phyloP scores from a whole-genome alignment of 1,140 invertebrate genomes.

The Anoplophora glabripennis region DNA sequence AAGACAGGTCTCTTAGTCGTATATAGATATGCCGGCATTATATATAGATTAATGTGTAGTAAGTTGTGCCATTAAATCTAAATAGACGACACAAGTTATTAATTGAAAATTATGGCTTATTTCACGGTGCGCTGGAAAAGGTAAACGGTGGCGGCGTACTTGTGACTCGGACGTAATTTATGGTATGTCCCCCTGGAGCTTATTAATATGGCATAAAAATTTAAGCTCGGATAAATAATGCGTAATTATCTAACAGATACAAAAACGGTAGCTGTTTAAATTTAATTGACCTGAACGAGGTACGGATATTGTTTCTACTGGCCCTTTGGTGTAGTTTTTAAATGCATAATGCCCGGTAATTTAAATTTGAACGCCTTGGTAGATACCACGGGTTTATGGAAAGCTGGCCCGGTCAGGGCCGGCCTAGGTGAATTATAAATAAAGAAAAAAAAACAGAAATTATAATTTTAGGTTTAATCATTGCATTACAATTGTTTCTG shows the following conservation, averaged over 20 bases:
- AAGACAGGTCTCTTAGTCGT: not conserved
- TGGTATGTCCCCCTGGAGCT: slow-evolving; percentile 3
- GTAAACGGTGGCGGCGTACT: slow-evolving; percentile 1
- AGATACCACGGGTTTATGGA: no score
- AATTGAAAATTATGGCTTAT: slow-evolving; percentile 17
- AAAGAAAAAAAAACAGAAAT: no score
- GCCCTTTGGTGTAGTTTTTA: no score
- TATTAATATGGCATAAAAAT: slow-evolving; percentile 12
- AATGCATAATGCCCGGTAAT: no score
- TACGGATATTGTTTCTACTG: no score
- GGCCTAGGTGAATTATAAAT: no score
- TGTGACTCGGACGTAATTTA: slow-evolving; percentile 3
- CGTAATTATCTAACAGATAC: slow-evolving; percentile 1
- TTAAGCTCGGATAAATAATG: not conserved
- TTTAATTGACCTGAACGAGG: not conserved
- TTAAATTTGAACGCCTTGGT: no score
- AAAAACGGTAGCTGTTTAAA: not conserved
- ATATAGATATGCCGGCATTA: slow-evolving; percentile 9
- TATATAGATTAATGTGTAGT: slow-evolving; percentile 5
- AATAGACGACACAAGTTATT: slow-evolving; percentile 18
- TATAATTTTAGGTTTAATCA: no score
- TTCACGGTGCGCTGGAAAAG: slow-evolving; percentile 11
- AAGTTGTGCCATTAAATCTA: slow-evolving; percentile 15
- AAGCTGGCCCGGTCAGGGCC: no score
- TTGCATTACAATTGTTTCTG: no score